Conservation (phyloP, 2,113 vertebrate genomes). For the Mandrillus leucophaeus region DNA sequence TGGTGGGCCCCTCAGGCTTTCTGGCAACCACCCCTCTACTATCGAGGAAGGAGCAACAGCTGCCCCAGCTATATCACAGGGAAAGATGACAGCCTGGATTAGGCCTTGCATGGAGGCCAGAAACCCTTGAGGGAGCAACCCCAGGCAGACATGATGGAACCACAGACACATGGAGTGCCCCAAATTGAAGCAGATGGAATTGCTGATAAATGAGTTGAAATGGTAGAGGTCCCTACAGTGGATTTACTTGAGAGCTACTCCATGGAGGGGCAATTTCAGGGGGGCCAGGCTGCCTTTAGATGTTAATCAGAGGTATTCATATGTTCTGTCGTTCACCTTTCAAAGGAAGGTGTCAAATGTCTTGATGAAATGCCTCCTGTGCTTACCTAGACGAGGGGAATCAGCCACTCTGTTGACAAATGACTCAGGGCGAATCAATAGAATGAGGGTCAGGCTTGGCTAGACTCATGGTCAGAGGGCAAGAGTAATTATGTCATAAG, state of each 20-base stretch:
- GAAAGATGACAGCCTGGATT: slow-evolving; percentile 72
- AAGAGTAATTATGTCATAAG: slow-evolving; percentile 1
- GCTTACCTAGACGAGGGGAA: background rate
- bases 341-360: slow-evolving; percentile 70
- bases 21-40: slow-evolving; percentile 39
- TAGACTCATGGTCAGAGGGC: background rate
- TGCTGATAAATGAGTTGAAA: slow-evolving; percentile 65
- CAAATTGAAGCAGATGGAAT: background rate
- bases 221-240: background rate
- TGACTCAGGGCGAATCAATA: slow-evolving; percentile 18
- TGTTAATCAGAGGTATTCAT: slow-evolving; percentile 58
- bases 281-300: slow-evolving; percentile 39
- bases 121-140: background rate
- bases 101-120: background rate
- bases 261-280: background rate
- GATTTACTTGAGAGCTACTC: background rate
- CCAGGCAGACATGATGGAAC: background rate
- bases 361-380: slow-evolving; percentile 34
- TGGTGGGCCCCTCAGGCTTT: slow-evolving; percentile 64
- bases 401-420: slow-evolving; percentile 6
- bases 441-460: background rate
- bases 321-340: slow-evolving; percentile 38
- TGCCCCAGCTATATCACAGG: slow-evolving; percentile 75
- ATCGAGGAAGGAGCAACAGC: slow-evolving; percentile 76
- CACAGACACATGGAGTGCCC: background rate